A percentile compares a stretch with the other conserved stretches of the same genome.
phyloP scores from a whole-genome alignment of 1,140 invertebrate genomes.

The Parapsyche elsis region DNA sequence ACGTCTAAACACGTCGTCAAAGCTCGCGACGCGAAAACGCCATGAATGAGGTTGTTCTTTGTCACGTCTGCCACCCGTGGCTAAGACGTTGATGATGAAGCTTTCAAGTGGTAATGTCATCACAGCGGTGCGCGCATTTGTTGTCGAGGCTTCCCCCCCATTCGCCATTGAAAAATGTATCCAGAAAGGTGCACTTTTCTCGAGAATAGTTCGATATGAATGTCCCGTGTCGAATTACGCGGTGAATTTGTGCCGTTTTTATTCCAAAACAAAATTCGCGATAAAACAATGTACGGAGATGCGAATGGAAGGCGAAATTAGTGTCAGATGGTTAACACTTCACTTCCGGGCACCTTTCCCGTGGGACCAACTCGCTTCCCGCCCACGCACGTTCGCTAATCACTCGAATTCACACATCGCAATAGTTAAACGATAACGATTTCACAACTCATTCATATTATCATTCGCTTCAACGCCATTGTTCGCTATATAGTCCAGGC shows the following conservation, averaged over 20 bases:
- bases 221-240: neutral
- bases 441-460: slow-evolving; percentile 16
- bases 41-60: slow-evolving; percentile 33
- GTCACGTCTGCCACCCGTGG: slow-evolving; percentile 30
- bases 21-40: neutral
- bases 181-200: neutral
- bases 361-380: slow-evolving; percentile 37
- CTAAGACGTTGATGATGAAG: slow-evolving; percentile 24
- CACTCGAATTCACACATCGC: slow-evolving; percentile 45
- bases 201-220: neutral
- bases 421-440: slow-evolving; percentile 32
- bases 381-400: slow-evolving; percentile 43
- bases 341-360: slow-evolving; percentile 28
- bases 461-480: neutral
- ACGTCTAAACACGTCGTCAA: neutral
- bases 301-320: neutral
- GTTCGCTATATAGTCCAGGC: neutral
- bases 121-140: slow-evolving; percentile 20
- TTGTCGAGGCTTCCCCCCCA: neutral
- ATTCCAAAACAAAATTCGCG: no score
- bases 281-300: neutral
- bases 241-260: no score
- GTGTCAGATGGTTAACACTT: neutral
- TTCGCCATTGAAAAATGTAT: neutral
- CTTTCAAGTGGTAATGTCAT: slow-evolving; percentile 47